Percentiles rank a stretch among this genome's conserved stretches.
phyloP scores from a whole-genome alignment of 2,113 vertebrate genomes.

The Apteryx owenii region DNA sequence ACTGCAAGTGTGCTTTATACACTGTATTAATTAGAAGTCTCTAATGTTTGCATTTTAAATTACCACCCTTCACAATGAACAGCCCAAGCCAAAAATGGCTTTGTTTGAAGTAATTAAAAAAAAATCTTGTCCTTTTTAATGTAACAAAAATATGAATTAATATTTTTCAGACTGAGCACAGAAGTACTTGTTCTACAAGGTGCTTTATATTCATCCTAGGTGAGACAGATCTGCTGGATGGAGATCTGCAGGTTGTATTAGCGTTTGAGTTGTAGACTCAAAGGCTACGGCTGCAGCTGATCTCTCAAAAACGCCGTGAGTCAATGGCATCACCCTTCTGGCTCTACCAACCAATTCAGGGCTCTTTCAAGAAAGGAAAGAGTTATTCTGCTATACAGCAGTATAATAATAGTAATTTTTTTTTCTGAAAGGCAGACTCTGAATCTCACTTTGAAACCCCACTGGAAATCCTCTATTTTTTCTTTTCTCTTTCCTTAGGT shows the following conservation, averaged over 20 bases:
- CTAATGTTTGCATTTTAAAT: slow-evolving; percentile 6
- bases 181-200: not conserved
- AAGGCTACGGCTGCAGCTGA: not conserved
- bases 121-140: not conserved
- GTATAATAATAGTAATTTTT: slow-evolving; percentile 19
- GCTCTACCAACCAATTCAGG: not conserved
- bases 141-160: not conserved
- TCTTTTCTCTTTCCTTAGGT: not conserved
- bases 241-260: not conserved
- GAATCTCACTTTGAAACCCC: slow-evolving; percentile 54
- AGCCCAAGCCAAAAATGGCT: not conserved
- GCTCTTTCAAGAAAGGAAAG: not conserved
- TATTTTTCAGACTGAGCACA: not conserved
- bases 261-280: not conserved
- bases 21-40: not conserved
- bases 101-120: not conserved
- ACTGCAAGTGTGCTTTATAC: not conserved
- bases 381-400: not conserved
- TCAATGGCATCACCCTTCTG: not conserved
- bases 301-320: not conserved
- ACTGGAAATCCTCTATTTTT: slow-evolving; percentile 30
- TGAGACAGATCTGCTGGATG: not conserved
- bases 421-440: slow-evolving; percentile 51
- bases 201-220: not conserved
- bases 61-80: not conserved